Base-by-base conservation (phyloP, 2,888 invertebrate genomes). In the Orchesellides sinensis region DNA sequence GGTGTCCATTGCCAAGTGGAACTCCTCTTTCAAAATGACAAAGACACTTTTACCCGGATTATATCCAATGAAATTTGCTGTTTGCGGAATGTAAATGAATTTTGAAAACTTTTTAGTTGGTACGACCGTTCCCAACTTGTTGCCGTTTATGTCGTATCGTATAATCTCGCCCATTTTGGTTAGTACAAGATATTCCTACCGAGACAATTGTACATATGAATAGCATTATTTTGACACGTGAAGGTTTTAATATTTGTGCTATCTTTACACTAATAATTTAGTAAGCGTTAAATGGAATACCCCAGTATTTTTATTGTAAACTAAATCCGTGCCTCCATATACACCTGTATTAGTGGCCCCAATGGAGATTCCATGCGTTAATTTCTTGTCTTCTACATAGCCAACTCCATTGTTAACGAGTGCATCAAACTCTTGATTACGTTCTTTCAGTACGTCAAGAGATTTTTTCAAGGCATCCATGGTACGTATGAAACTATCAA, bases 311-410 rank as follows among this genome's bases (percentile, higher is more conserved):
- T 70, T 54, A 83, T 87, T 88, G 40, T 78, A 88, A 12, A 87
- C 66, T 0, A 88, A 49, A 74, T 87, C 88, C 1, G 70, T 68
- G 23, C 82, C 83, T 19, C 87, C 88, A 79, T 87, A 88, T 19
- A 87, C 75, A 23, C 88, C 86, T 1, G 70, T 17, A 61, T 77
- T 84, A 0, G 72, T 72, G 8, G 85, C 85, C 0, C 87, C 88
- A 73, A 86, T 73, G 21, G 85, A 85, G 17, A 88, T 84, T 10
- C 88, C 88, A 63, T 88, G 87, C 3, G 85, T 87, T 8, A 88
- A 19, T 19, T 69, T 83, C 54, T 83, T 85, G 49, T 86, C 84
- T 61, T 88, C 88, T 0, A 86, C 84, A 52, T 83, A 83, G 0
- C 87, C 87, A 12, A 85, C 83, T 0, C 86, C 88, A 59, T 83